A percentile compares a stretch with the other conserved stretches of the same genome.
phyloP scores from a whole-genome alignment of 2,797 vertebrate genomes.

The Acrossocheilus wenchowensis region DNA sequence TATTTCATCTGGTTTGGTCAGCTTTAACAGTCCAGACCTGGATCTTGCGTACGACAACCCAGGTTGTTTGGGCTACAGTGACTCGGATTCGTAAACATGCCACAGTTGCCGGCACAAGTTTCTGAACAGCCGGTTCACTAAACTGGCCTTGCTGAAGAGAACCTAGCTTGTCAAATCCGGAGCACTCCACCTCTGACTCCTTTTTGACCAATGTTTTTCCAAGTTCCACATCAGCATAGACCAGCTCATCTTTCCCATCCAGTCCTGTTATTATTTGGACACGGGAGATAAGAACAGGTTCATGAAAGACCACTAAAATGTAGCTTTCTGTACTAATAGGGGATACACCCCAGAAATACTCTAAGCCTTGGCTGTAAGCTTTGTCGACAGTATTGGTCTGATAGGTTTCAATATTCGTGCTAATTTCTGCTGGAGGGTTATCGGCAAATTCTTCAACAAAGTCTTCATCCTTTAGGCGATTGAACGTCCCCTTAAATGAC shows the following conservation, averaged over 20 bases:
- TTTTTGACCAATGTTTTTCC: constrained; percentile 62
- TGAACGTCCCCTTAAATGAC: constrained; percentile 76
- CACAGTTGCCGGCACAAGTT: constrained; percentile 12
- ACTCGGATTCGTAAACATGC: constrained; percentile 83
- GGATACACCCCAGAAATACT: constrained; percentile 83
- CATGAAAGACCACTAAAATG: constrained; percentile 76
- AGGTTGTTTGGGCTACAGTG: constrained; percentile 75
- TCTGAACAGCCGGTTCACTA: constrained; percentile 62
- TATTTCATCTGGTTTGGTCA: neutral
- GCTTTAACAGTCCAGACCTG: constrained; percentile 66
- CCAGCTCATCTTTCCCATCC: constrained; percentile 70
- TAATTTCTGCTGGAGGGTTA: constrained; percentile 76
- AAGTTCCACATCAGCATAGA: constrained; percentile 78
- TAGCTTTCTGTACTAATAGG: constrained; percentile 70
- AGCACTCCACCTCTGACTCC: constrained; percentile 66
- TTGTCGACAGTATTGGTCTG: constrained; percentile 71
- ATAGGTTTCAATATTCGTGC: constrained; percentile 73
- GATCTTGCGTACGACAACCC: constrained; percentile 82
- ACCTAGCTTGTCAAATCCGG: constrained; percentile 73
- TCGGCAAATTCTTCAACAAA: constrained; percentile 68
- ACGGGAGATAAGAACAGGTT: constrained; percentile 64
- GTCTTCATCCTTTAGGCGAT: constrained; percentile 79
- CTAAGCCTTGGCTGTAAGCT: constrained; percentile 76
- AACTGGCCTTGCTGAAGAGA: constrained; percentile 76
- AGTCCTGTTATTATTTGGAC: constrained; percentile 80